phyloP scores from a whole-genome alignment of 2,888 invertebrate genomes.

The Myopa tessellatipennis region DNA sequence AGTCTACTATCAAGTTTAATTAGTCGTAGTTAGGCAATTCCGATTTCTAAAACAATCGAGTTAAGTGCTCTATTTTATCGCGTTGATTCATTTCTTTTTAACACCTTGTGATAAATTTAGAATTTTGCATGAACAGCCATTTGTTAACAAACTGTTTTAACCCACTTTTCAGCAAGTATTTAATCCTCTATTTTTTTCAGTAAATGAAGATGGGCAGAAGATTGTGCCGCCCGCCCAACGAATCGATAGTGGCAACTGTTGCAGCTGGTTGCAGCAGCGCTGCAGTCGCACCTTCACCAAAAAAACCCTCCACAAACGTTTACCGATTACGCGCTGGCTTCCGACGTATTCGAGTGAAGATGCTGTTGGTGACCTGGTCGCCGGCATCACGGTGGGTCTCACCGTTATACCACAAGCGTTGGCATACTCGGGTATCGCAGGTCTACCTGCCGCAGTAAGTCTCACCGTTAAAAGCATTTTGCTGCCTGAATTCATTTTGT shows the following conservation, averaged over 20 bases:
- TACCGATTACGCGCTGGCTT: conserved; percentile 83
- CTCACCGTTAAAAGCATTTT: neutral
- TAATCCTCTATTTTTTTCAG: conserved; percentile 60
- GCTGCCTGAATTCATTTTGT: neutral
- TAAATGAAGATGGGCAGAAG: conserved; percentile 70
- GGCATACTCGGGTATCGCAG: conserved; percentile 84
- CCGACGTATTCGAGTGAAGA: conserved; percentile 78
- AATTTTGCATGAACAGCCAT: neutral
- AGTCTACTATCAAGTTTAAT: no score
- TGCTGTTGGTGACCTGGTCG: conserved; percentile 87
- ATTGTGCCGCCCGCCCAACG: conserved; percentile 56
- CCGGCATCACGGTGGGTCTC: conserved; percentile 91
- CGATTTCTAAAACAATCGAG: neutral
- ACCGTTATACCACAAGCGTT: conserved; percentile 93
- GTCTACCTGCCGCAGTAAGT: conserved; percentile 77
- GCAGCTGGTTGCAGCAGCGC: conserved; percentile 68
- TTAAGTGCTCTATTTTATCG: neutral
- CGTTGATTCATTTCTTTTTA: no score
- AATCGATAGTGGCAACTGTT: conserved; percentile 58
- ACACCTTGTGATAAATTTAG: no score
- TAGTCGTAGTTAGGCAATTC: neutral
- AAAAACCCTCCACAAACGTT: conserved; percentile 78
- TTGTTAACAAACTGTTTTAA: neutral
- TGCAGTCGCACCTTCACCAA: conserved; percentile 72
- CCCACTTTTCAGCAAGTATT: neutral